phyloP scores from a whole-genome alignment of 1,140 invertebrate genomes.

The Hyposmocoma kahamanoa region DNA sequence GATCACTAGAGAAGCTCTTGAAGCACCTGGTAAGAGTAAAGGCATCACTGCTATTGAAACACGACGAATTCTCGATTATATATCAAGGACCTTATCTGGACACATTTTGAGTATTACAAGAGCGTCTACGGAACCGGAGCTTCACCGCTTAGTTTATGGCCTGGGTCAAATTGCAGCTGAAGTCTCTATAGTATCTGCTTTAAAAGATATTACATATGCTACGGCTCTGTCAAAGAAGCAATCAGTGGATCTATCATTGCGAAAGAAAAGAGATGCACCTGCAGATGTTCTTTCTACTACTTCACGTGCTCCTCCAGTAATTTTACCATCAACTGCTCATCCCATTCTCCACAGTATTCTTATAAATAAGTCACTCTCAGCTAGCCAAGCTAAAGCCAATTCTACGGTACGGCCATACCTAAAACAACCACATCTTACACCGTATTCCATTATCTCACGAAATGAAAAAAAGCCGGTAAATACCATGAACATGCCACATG shows the following conservation, averaged over 20 bases:
- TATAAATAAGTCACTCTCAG: conserved; percentile 31
- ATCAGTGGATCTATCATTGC: conserved; percentile 54
- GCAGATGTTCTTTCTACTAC: conserved; percentile 14
- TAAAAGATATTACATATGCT: conserved; percentile 61
- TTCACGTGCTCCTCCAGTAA: conserved; percentile 9
- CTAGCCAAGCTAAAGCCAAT: background rate
- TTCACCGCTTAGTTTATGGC: conserved; percentile 60
- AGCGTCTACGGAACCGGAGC: conserved; percentile 56
- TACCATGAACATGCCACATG: conserved; percentile 28
- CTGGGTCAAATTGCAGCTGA: conserved; percentile 61
- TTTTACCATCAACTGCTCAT: conserved; percentile 27
- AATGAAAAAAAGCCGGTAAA: conserved; percentile 33
- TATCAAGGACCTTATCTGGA: conserved; percentile 54
- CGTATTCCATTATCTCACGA: conserved; percentile 41
- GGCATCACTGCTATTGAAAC: conserved; percentile 64
- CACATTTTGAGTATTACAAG: conserved; percentile 55
- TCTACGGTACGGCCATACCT: background rate
- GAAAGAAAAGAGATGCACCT: conserved; percentile 41
- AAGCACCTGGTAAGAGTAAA: conserved; percentile 55
- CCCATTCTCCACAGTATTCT: too few relatives aligned
- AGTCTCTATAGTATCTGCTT: conserved; percentile 58
- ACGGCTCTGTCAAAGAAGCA: conserved; percentile 58
- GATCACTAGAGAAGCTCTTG: conserved; percentile 56
- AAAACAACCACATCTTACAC: conserved; percentile 9
- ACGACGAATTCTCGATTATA: conserved; percentile 59